Evolutionary conservation across 2,888 invertebrate genomes (phyloP), one percentile per base, ranked within the genome.

Genomic region (Cepaea hortensis): DNA sequence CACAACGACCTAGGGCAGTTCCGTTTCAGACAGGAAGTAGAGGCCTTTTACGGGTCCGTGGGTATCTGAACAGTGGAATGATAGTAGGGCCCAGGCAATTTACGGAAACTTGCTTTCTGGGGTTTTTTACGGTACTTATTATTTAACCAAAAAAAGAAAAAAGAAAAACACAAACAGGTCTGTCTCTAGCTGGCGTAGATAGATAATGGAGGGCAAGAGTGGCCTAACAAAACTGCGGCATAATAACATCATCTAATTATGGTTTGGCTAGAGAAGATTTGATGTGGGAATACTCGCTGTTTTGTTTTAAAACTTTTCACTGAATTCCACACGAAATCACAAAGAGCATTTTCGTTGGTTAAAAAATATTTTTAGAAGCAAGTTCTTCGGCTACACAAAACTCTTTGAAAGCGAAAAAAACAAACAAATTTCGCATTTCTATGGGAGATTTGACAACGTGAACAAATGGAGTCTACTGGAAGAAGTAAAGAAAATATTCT

Each of bases 21-120:
- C 82, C 82, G 82, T 72, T 72, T 46, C 82, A 82, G 82, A 82
- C 82, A 68, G 82, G 82, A 82, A 82, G 48, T 48, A 13, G 50
- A n/a, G 70, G 70, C 70, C 48, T 82, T 82, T 82, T 72, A 82
- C 72, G 72, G 82, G 70, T 72, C 70, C 46, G 15, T 80, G 80
- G 75, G 46, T 46, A 46, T 15, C 35, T 46, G 23, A 46, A 75
- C 75, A 75, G 75, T 46, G 75, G 23, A 46, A 23, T 75, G 75
- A 46, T 20, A 23, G 75, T 75, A 20, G 75, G n/a, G 23, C 23
- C 46, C 35, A 20, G 75, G 75, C 75, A 46, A 46, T 75, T 75
- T 75, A 75, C 75, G 75, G 75, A 15, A 35, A 75, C n/a, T n/a
- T 75, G n/a, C 75, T 23, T 20, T 75, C 35, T 46, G 18, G 6